These are phyloP conservation scores for Tenualosa ilisha DNA, from an alignment of 2,797 vertebrate species.

Conservation along the genomic window DNA sequence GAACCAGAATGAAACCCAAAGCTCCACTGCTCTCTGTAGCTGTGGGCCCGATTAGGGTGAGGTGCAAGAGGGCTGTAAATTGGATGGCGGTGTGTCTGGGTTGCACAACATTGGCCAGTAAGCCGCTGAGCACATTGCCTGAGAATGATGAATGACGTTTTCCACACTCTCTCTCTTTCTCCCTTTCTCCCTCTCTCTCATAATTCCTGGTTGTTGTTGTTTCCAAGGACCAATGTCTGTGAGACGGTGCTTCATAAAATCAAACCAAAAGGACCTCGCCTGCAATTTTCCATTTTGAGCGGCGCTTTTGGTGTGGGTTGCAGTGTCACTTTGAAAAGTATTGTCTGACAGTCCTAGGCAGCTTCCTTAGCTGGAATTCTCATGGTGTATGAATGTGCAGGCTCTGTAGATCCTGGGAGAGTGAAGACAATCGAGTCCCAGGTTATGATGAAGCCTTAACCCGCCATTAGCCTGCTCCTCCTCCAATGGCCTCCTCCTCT, in stretches of 20 bases:
- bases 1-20: neutral
- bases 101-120: neutral
- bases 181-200: too few relatives aligned
- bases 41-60: neutral
- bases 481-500: neutral
- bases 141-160: constrained; percentile 12
- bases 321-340: neutral
- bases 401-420: neutral
- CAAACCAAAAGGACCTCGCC: neutral
- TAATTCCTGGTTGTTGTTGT: neutral
- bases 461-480: neutral
- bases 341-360: neutral
- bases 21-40: neutral
- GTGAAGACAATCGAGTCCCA: neutral
- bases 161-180: neutral
- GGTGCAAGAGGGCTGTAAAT: neutral
- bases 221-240: neutral
- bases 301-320: neutral
- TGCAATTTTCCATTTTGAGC: neutral
- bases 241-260: neutral
- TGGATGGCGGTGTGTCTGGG: neutral
- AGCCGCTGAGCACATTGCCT: neutral
- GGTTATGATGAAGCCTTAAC: constrained; percentile 11
- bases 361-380: neutral
- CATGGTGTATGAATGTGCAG: neutral